Conservation (phyloP, 2,888 invertebrate genomes). For the Punctoribates punctum region DNA sequence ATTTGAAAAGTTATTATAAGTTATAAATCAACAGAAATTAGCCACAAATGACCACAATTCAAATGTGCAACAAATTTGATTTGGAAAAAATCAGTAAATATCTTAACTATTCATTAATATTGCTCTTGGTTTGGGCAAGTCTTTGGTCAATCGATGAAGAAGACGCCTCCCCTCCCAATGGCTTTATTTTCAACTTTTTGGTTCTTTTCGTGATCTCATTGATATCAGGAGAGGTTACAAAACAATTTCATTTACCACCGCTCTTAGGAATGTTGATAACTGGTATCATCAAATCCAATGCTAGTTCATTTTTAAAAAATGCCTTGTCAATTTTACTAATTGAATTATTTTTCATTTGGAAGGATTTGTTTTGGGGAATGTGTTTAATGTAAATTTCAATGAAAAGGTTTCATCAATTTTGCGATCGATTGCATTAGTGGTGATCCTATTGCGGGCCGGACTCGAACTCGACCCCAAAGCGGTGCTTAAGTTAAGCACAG, state of each 20-base stretch:
- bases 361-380: slow-evolving; percentile 41
- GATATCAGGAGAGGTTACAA: slow-evolving; percentile 31
- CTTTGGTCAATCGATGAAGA: too few relatives aligned
- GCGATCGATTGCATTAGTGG: slow-evolving; percentile 42
- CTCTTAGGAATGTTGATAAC: slow-evolving; percentile 45
- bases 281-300: slow-evolving; percentile 4
- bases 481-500: slow-evolving; percentile 38
- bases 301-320: too few relatives aligned
- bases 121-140: too few relatives aligned
- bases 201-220: slow-evolving; percentile 36
- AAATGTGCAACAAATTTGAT: too few relatives aligned
- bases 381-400: slow-evolving; percentile 7
- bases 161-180: slow-evolving; percentile 26
- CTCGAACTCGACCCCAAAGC: slow-evolving; percentile 45
- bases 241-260: slow-evolving; percentile 38
- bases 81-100: too few relatives aligned
- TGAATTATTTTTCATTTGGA: too few relatives aligned
- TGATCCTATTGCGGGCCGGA: slow-evolving; percentile 47
- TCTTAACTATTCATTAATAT: too few relatives aligned
- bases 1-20: too few relatives aligned
- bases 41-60: too few relatives aligned
- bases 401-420: slow-evolving; percentile 3
- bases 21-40: too few relatives aligned
- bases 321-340: too few relatives aligned
- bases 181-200: slow-evolving; percentile 41